Conservation (phyloP, 1,140 invertebrate genomes). For the Drosophila ambigua region DNA sequence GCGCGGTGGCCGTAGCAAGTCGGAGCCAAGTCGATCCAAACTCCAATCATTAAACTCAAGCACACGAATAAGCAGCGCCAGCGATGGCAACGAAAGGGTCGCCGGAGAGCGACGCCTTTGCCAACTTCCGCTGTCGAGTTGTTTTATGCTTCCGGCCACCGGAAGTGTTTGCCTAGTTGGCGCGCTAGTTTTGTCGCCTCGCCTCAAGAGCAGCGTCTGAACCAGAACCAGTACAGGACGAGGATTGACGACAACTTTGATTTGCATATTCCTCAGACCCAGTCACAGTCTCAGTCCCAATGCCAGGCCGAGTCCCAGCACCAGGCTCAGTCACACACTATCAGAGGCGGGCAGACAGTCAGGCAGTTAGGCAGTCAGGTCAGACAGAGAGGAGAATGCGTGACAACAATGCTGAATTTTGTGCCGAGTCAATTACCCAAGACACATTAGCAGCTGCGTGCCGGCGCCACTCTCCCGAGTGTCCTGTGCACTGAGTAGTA, state of each 20-base stretch:
- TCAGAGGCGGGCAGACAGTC: not conserved
- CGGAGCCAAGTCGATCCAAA: constrained; percentile 9
- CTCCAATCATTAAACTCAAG: constrained; percentile 66
- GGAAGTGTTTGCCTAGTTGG: constrained; percentile 82
- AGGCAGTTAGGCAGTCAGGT: not conserved
- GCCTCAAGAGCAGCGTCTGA: constrained; percentile 2
- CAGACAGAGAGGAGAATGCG: constrained; percentile 27
- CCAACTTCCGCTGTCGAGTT: constrained; percentile 79
- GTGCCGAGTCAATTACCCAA: constrained; percentile 76
- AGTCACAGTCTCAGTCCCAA: constrained; percentile 3
- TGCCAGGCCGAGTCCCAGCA: constrained; percentile 2
- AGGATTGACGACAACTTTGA: constrained; percentile 67
- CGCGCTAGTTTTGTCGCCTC: constrained; percentile 80
- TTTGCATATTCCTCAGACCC: constrained; percentile 66
- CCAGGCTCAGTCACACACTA: not conserved
- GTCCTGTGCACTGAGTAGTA: constrained; percentile 1
- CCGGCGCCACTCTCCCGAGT: constrained; percentile 10
- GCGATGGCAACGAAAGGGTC: not conserved
- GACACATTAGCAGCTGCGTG: constrained; percentile 76
- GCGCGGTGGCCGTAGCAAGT: constrained; percentile 1
- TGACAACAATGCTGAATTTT: constrained; percentile 77
- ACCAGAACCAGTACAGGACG: constrained; percentile 23
- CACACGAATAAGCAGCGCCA: not conserved
- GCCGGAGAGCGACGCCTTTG: constrained; percentile 43
- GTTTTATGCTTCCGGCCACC: constrained; percentile 81